Conservation (phyloP, 2,113 vertebrate species). For the Cyprinodon brontotheroides region DNA sequence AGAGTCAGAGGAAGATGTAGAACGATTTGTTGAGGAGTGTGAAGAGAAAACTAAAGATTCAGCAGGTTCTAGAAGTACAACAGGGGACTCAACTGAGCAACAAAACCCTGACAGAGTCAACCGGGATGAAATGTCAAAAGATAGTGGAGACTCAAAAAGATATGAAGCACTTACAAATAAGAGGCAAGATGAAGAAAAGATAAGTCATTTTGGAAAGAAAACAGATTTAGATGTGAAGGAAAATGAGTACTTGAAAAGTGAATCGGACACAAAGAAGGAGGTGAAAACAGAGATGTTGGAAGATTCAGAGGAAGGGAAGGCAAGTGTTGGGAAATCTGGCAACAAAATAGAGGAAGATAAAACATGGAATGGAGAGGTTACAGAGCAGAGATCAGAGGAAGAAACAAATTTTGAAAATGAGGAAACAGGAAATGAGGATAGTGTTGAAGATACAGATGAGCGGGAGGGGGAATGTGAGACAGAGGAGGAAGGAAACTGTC, state of each 20-base stretch:
- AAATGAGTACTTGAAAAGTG: neutral
- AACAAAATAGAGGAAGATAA: slow-evolving; percentile 17
- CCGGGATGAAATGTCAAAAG: neutral
- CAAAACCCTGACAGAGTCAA: neutral
- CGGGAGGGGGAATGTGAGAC: slow-evolving; percentile 17
- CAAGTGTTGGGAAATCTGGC: slow-evolving; percentile 7
- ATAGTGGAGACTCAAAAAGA: slow-evolving; percentile 2
- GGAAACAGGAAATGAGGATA: slow-evolving; percentile 4
- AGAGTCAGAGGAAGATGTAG: slow-evolving; percentile 59
- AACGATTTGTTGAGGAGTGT: slow-evolving; percentile 29
- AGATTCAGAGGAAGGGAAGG: slow-evolving; percentile 1
- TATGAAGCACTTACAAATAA: slow-evolving; percentile 1
- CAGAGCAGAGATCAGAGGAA: slow-evolving; percentile 9
- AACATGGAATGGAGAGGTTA: slow-evolving; percentile 22
- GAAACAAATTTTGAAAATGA: slow-evolving; percentile 17
- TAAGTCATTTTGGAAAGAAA: neutral
- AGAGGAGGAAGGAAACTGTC: slow-evolving; percentile 23
- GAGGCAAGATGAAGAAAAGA: slow-evolving; percentile 9
- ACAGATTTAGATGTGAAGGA: slow-evolving; percentile 20
- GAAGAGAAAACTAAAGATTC: slow-evolving; percentile 16
- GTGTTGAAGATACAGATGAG: slow-evolving; percentile 38
- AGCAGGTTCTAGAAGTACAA: slow-evolving; percentile 5
- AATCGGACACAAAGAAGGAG: neutral
- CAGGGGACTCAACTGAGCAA: slow-evolving; percentile 16
- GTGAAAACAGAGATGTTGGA: slow-evolving; percentile 5